Base-by-base conservation (phyloP, 2,888 invertebrate species). In the Polydesmus complanatus region DNA sequence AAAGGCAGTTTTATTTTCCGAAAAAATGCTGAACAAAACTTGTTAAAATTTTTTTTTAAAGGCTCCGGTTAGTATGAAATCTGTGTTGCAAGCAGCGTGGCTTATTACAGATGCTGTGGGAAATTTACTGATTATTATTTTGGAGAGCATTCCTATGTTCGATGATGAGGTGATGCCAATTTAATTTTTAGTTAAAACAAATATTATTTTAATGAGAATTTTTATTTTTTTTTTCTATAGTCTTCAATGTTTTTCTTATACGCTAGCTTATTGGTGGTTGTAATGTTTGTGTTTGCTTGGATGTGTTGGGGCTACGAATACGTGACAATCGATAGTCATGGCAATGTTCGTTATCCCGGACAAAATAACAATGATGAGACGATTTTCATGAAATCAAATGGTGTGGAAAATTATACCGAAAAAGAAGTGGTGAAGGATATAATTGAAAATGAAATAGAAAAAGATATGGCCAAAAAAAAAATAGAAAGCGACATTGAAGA, bases 31-130 rank as follows among this genome's bases (percentile, higher is more conserved):
- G n/a, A n/a, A n/a, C n/a, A n/a, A n/a, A n/a, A n/a, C n/a, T n/a
- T n/a, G n/a, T n/a, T n/a, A n/a, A n/a, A 23, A 54, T 51, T 22
- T 50, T 56, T 18, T 14, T 61, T 47, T 53, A 3, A 26, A 61
- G 78, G 91, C 96, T 0, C 94, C 96, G 0, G 72, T 79, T 3
- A 85, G 83, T 65, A 95, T 98, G 95, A 97, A 96, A 74, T 90
- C 95, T 0, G 85, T 98, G 0, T 74, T 97, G 56, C 88, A 88
- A 73, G 92, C 96, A 0, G 82, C 85, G 18, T 97, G 95, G 91
- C 78, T 95, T 18, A 76, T 97, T 58, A 93, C 95, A 0, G 89
- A 89, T 0, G 92, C 95, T 0, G 80, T 95, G 69, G 97, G 97
- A 51, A 96, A 96, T 74, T 76, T 96, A 37, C 82, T 98, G 61